Evolutionary conservation across 2,797 vertebrate species (phyloP).

Genomic region (Oryzias sinensis): DNA sequence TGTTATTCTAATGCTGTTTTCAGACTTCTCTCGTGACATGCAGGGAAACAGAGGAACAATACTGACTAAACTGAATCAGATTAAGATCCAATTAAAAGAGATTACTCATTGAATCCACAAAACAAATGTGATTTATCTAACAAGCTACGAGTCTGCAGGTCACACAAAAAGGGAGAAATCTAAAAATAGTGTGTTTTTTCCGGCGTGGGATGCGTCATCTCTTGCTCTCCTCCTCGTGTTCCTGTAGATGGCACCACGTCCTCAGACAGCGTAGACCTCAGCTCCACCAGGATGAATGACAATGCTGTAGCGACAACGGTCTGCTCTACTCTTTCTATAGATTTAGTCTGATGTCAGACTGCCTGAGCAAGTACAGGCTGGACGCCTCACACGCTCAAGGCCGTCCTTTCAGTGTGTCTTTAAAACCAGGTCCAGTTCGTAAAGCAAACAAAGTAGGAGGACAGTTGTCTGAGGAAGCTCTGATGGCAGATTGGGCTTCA

Average conservation of each 20-base stretch:
- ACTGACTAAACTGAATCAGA: slow-evolving; percentile 21
- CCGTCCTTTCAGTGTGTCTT: background rate
- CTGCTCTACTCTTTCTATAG: slow-evolving; percentile 58
- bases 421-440: no score
- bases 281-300: background rate
- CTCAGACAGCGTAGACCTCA: slow-evolving; percentile 77
- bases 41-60: slow-evolving; percentile 80
- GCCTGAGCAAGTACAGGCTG: slow-evolving; percentile 83
- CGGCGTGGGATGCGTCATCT: slow-evolving; percentile 7
- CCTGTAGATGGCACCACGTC: slow-evolving; percentile 89
- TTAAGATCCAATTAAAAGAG: slow-evolving; percentile 11
- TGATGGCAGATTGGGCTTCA: slow-evolving; percentile 81
- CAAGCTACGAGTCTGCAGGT: slow-evolving; percentile 16
- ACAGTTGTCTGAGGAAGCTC: slow-evolving; percentile 84
- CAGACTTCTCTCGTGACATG: no score
- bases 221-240: slow-evolving; percentile 16
- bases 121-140: slow-evolving; percentile 25
- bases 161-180: slow-evolving; percentile 12
- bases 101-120: slow-evolving; percentile 28
- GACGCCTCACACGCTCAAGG: background rate
- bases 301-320: background rate
- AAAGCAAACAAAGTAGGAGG: slow-evolving; percentile 52
- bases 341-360: slow-evolving; percentile 90
- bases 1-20: no score
- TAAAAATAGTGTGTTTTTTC: slow-evolving; percentile 30